These are phyloP conservation scores for Heliocidaris tuberculata DNA, from an alignment of 35 echinoderm and acorn worm species.

Conservation along the genomic window DNA sequence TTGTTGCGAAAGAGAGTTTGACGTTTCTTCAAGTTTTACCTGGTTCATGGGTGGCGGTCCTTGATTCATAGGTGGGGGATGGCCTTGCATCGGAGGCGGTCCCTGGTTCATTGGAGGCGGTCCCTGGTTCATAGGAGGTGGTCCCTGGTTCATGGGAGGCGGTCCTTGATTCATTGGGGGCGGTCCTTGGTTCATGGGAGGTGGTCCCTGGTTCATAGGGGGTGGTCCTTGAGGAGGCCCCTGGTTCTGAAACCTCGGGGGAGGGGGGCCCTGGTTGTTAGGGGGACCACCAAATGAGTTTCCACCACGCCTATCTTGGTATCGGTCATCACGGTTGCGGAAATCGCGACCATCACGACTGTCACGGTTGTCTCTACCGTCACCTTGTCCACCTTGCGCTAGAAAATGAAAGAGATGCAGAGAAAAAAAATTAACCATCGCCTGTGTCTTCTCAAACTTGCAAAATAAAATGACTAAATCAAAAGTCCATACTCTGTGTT, in stretches of 20 bases:
- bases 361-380: slow-evolving; percentile 40
- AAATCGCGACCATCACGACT: slow-evolving; percentile 47
- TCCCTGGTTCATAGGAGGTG: slow-evolving; percentile 52
- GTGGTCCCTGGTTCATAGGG: slow-evolving; percentile 40
- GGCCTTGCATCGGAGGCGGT: slow-evolving; percentile 54
- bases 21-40: not conserved
- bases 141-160: slow-evolving; percentile 48
- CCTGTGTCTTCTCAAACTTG: not conserved
- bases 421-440: not conserved
- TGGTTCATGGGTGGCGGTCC: slow-evolving; percentile 28
- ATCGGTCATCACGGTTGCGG: slow-evolving; percentile 45
- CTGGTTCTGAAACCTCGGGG: slow-evolving; percentile 52
- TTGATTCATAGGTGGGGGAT: not conserved
- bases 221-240: slow-evolving; percentile 53
- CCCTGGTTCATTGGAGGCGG: slow-evolving; percentile 52
- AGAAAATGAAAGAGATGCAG: not conserved
- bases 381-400: slow-evolving; percentile 79
- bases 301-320: slow-evolving; percentile 38
- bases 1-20: too few species aligned
- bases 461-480: not conserved
- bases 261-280: slow-evolving; percentile 50
- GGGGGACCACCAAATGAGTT: slow-evolving; percentile 28
- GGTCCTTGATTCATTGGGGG: slow-evolving; percentile 50
- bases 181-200: slow-evolving; percentile 51
- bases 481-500: not conserved